phyloP scores from a whole-genome alignment of 2,113 vertebrate genomes.

The Trinectes maculatus region DNA sequence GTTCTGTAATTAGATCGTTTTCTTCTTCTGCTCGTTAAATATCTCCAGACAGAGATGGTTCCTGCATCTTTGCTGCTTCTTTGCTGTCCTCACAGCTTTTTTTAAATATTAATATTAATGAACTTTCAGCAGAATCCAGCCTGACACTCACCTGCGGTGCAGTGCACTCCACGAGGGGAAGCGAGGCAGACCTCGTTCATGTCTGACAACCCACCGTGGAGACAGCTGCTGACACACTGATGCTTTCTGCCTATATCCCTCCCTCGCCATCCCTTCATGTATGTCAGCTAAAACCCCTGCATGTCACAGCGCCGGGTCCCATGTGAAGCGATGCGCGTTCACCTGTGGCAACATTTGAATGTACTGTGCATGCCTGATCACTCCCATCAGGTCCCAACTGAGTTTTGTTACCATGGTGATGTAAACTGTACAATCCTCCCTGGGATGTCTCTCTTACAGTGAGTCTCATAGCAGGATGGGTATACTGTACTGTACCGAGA shows the following conservation, averaged over 20 bases:
- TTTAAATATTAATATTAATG: constrained; percentile 76
- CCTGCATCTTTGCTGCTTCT: background rate
- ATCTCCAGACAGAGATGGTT: constrained; percentile 6
- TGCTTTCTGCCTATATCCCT: constrained; percentile 37
- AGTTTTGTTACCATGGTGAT: constrained; percentile 53
- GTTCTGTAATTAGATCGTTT: constrained; percentile 46
- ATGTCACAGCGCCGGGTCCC: constrained; percentile 39
- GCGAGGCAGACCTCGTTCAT: constrained; percentile 32
- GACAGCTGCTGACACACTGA: constrained; percentile 56
- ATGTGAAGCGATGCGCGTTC: constrained; percentile 41
- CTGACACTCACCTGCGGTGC: constrained; percentile 65
- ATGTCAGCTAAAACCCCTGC: constrained; percentile 40
- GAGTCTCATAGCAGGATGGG: constrained; percentile 19
- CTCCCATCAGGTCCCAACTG: constrained; percentile 32
- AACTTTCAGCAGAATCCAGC: constrained; percentile 51
- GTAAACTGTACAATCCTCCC: constrained; percentile 36
- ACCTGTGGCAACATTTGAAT: constrained; percentile 50
- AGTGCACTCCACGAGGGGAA: constrained; percentile 18
- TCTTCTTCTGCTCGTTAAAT: background rate
- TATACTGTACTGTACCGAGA: no score
- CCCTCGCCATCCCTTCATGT: constrained; percentile 37
- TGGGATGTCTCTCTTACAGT: constrained; percentile 23
- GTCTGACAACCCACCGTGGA: constrained; percentile 54
- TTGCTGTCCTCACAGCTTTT: constrained; percentile 4
- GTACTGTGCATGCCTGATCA: constrained; percentile 17